Base-by-base conservation (phyloP, 2,888 invertebrate genomes). In the Drosophila atripex region DNA sequence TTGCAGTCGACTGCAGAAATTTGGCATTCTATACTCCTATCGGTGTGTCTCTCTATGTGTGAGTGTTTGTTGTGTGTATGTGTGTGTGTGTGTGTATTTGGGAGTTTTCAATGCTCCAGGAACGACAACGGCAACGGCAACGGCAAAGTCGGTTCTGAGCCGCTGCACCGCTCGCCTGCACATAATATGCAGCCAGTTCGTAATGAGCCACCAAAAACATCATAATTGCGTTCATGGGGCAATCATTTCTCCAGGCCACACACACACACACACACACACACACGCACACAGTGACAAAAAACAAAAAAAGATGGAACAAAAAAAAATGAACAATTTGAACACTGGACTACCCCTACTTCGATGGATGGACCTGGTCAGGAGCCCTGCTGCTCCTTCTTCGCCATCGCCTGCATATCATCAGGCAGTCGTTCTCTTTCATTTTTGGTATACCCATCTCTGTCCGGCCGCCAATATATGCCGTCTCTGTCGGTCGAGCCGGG, bases 131-230 rank as follows among this genome's bases (percentile, higher is more conserved):
- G 50, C 49, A 23, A 23, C 21, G 55, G 50, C 55, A 72, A 75
- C 74, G 74, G 87, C 78, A 78, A 75, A 78, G 76, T 84, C 73
- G 68, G 71, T 76, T 88, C 86, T 76, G 83, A 88, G 76, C 76
- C 79, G 80, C 70, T 84, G 80, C 76, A 74, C 47, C 60, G 39
- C 68, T 59, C 68, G 79, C 71, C 74, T 80, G 77, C 88, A 88
- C 80, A 83, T 83, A 79, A 83, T 83, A 77, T 83, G 83, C 86
- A 86, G 69, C 71, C 69, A 74, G 70, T 52, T 85, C 74, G 86
- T 82, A 76, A 82, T 86, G 73, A 84, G 69, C 43, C 55, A 75
- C 45, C 68, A 51, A 58, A 78, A 57, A 73, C 74, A 52, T 72
- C 63, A 43, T 74, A 70, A 59, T 56, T 72, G 41, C 45, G 65